These are phyloP conservation scores for Danaus melanippus DNA, from an alignment of 1,140 invertebrate genomes.

Conservation along the genomic window DNA sequence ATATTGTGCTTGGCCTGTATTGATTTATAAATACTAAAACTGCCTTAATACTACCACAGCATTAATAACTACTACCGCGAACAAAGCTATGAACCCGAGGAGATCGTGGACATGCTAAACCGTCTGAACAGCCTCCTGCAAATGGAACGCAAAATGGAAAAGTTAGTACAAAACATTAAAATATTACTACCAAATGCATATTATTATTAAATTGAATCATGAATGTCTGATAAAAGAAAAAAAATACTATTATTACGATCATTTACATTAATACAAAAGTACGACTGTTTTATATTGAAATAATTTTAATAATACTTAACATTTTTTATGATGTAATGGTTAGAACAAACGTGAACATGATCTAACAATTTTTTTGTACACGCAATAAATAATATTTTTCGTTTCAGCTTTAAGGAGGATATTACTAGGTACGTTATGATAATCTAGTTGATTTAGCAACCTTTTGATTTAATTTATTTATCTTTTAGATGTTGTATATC, in stretches of 20 bases:
- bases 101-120: conserved; percentile 59
- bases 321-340: background rate
- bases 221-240: no score
- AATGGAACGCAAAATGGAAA: conserved; percentile 61
- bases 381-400: conserved; percentile 13
- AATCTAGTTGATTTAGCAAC: no score
- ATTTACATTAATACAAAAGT: no score
- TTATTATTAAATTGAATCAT: no score
- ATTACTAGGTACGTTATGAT: conserved; percentile 47
- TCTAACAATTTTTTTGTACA: no score
- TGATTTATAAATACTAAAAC: no score
- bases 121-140: conserved; percentile 55
- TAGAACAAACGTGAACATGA: no score
- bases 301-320: background rate
- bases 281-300: background rate
- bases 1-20: no score
- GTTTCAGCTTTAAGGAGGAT: conserved; percentile 56
- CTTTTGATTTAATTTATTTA: no score
- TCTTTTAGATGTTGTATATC: no score
- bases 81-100: conserved; percentile 52
- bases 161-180: conserved; percentile 28
- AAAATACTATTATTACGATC: no score
- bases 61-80: conserved; percentile 52
- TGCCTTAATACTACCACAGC: conserved; percentile 20
- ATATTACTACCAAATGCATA: no score